Conservation (phyloP, 2,888 invertebrate genomes). For the Cryptus viduatorius region DNA sequence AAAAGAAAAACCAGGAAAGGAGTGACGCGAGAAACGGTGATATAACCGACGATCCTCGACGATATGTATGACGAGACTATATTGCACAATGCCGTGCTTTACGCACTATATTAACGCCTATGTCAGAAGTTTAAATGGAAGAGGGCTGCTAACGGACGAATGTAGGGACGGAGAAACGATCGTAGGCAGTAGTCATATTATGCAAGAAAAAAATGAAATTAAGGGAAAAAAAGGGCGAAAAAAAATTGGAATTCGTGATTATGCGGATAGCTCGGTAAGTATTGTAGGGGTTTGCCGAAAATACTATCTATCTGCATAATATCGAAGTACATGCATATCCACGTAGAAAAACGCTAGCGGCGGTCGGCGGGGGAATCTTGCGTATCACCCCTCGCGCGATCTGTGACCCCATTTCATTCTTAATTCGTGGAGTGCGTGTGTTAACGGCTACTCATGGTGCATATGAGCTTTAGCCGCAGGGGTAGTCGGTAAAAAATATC, state of each 20-base stretch:
- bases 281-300: slow-evolving; percentile 12
- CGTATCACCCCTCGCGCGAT: slow-evolving; percentile 1
- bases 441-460: slow-evolving; percentile 19
- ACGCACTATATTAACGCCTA: neutral
- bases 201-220: neutral
- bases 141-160: neutral
- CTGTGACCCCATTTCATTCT: slow-evolving; percentile 3
- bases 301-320: neutral
- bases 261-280: neutral
- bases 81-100: slow-evolving; percentile 6
- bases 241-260: slow-evolving; percentile 40
- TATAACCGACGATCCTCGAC: slow-evolving; percentile 34
- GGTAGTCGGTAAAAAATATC: neutral
- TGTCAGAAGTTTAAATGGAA: slow-evolving; percentile 18
- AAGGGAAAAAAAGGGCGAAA: neutral
- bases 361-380: neutral
- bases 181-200: slow-evolving; percentile 6
- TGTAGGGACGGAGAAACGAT: neutral
- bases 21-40: slow-evolving; percentile 44
- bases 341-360: neutral
- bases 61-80: slow-evolving; percentile 5
- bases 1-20: slow-evolving; percentile 6
- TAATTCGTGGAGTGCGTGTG: slow-evolving; percentile 19
- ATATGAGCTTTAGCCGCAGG: slow-evolving; percentile 4
- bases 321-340: neutral